Conservation (phyloP, 2,888 invertebrate genomes). For the Frankliniella intonsa region DNA sequence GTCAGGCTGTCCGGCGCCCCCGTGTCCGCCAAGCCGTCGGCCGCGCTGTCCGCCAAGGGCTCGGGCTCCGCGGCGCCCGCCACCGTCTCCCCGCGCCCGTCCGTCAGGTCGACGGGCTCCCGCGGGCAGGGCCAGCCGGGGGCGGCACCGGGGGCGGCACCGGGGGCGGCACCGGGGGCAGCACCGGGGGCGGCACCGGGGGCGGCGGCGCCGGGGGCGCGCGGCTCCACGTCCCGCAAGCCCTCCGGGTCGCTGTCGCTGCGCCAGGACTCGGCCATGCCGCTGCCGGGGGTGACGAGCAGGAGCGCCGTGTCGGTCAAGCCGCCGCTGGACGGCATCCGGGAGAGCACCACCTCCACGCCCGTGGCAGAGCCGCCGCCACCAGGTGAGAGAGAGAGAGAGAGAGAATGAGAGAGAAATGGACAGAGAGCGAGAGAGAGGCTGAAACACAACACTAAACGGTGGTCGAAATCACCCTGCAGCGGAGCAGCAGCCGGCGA, state of each 20-base stretch:
- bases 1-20: background rate
- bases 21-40: background rate
- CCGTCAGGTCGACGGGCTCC: background rate
- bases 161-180: too few relatives aligned
- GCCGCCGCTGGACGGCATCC: slow-evolving; percentile 10
- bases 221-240: background rate
- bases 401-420: too few relatives aligned
- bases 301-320: background rate
- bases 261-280: slow-evolving; percentile 15
- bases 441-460: too few relatives aligned
- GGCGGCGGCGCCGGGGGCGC: background rate
- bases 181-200: too few relatives aligned
- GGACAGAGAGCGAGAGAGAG: too few relatives aligned
- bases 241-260: background rate
- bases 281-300: background rate
- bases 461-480: too few relatives aligned
- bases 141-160: background rate
- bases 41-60: background rate
- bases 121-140: background rate
- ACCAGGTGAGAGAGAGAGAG: too few relatives aligned
- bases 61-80: background rate
- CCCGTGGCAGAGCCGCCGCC: background rate
- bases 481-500: background rate
- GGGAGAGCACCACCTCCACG: slow-evolving; percentile 5
- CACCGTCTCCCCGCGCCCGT: background rate